These are phyloP conservation scores for Actinemys pallida DNA, from an alignment of 2,113 vertebrate species.

Conservation along the genomic window DNA sequence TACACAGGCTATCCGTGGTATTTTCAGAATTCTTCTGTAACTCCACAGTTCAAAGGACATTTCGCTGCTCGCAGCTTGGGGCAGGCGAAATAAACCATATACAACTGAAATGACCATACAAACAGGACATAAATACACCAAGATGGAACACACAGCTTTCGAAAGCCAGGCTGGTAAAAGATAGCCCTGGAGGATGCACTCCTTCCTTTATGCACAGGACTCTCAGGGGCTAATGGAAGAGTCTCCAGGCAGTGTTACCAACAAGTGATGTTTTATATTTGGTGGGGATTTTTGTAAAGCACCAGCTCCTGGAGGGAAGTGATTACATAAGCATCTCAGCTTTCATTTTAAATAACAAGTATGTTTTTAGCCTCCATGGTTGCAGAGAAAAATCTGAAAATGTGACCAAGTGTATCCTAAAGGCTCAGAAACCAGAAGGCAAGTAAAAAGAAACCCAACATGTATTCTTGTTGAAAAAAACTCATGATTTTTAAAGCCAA, in stretches of 20 bases:
- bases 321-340: background rate
- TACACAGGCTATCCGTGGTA: background rate
- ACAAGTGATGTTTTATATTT: background rate
- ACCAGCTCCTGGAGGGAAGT: background rate
- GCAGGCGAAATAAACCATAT: constrained; percentile 37
- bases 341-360: background rate
- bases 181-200: background rate
- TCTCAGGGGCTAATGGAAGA: background rate
- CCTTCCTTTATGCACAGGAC: background rate
- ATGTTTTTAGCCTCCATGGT: background rate
- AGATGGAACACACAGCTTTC: constrained; percentile 4
- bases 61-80: constrained; percentile 9
- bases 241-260: background rate
- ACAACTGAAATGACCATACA: constrained; percentile 37
- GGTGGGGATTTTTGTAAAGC: background rate
- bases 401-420: fast-evolving
- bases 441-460: background rate
- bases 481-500: background rate
- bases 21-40: background rate
- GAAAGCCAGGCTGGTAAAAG: background rate
- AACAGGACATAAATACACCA: constrained; percentile 22
- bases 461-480: background rate
- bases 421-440: background rate
- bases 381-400: background rate
- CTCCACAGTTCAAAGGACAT: background rate